These are phyloP conservation scores for Diadophis punctatus DNA, from an alignment of 2,113 vertebrate genomes.

Conservation along the genomic window DNA sequence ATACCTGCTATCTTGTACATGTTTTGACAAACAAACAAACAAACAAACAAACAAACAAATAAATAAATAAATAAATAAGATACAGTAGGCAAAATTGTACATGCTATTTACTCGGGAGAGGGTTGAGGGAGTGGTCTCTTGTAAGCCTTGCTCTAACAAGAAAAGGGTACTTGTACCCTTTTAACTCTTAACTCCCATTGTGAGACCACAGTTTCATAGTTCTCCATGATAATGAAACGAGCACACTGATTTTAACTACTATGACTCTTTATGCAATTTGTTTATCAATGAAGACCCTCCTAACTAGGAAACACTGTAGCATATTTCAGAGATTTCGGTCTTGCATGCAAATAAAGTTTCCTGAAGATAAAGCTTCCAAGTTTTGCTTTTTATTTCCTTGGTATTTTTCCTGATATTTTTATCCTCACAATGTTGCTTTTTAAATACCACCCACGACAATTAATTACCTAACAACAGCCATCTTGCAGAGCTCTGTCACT, in stretches of 20 bases:
- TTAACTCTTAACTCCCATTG: slow-evolving; percentile 6
- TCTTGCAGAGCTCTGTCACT: slow-evolving; percentile 19
- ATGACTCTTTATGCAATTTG: slow-evolving; percentile 24
- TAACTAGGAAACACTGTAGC: slow-evolving; percentile 35
- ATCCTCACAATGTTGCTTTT: slow-evolving; percentile 3
- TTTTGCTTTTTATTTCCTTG: slow-evolving; percentile 24
- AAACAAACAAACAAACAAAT: too few relatives aligned
- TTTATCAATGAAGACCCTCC: slow-evolving; percentile 42
- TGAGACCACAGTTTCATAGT: slow-evolving; percentile 19
- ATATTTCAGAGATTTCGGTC: slow-evolving; percentile 31
- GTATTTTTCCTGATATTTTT: neutral
- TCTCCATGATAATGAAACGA: slow-evolving; percentile 38
- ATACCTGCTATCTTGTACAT: too few relatives aligned
- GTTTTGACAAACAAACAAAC: too few relatives aligned
- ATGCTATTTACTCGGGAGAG: neutral
- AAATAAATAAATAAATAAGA: too few relatives aligned
- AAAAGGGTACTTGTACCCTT: neutral
- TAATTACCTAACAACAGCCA: slow-evolving; percentile 3
- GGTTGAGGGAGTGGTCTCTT: neutral
- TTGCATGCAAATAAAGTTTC: slow-evolving; percentile 23
- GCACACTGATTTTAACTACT: slow-evolving; percentile 28
- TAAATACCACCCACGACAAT: slow-evolving; percentile 7
- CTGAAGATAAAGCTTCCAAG: slow-evolving; percentile 12
- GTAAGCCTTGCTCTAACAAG: slow-evolving; percentile 9
- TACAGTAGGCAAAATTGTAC: neutral